Conservation (phyloP, 2,113 vertebrate species). For the Casuarius casuarius region DNA sequence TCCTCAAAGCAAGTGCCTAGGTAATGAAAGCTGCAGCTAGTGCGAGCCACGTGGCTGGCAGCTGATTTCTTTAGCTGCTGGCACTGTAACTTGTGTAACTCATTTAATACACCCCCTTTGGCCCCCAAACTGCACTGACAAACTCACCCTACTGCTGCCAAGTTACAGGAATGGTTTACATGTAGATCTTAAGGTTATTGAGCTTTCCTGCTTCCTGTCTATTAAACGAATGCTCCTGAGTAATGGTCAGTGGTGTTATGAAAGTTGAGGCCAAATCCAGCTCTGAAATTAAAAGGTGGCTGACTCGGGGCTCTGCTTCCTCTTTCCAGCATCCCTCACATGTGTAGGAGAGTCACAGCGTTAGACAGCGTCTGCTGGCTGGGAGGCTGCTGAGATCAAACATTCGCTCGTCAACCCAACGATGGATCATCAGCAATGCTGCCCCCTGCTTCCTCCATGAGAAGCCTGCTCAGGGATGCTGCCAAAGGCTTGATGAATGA, state of each 20-base stretch:
- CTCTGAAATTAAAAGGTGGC: background rate
- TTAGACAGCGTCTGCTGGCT: background rate
- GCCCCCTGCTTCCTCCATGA: background rate
- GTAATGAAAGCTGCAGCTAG: background rate
- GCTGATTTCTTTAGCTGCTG: background rate
- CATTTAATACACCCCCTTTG: background rate
- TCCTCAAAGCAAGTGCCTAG: background rate
- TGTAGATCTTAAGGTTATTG: fast-evolving
- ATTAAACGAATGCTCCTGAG: fast-evolving
- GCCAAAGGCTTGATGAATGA: background rate
- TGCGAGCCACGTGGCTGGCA: fast-evolving
- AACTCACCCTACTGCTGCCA: background rate
- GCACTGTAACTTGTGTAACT: background rate
- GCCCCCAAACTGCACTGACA: background rate
- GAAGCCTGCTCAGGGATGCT: background rate
- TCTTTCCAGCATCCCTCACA: background rate
- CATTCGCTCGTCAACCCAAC: background rate
- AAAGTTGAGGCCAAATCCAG: background rate
- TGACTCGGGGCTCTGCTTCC: background rate
- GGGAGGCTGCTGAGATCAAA: too few species aligned
- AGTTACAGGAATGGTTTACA: background rate
- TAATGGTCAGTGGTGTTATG: too few species aligned
- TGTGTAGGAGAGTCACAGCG: background rate
- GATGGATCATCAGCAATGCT: background rate
- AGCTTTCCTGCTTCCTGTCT: background rate